A percentile compares a stretch with the other conserved stretches of the same genome.
phyloP scores from a whole-genome alignment of 2,888 invertebrate species.

The Lissonota sp. region DNA sequence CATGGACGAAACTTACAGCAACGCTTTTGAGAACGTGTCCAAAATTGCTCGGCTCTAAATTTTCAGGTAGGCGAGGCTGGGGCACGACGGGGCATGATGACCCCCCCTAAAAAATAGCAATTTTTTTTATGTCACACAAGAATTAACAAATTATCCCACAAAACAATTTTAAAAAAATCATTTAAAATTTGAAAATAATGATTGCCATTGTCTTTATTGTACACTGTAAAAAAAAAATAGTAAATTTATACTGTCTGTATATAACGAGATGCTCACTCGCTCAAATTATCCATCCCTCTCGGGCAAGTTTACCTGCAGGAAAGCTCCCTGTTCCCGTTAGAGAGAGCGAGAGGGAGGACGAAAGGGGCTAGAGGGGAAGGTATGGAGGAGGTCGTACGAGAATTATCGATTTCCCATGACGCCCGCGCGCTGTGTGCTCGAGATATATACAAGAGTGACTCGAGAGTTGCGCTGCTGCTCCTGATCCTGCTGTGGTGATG shows the following conservation, averaged over 20 bases:
- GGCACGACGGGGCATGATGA: no score
- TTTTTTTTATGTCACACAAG: no score
- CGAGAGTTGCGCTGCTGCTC: conserved; percentile 35
- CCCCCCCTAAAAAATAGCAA: no score
- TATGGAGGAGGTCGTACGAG: conserved; percentile 57
- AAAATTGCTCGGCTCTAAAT: no score
- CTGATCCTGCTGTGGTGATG: conserved; percentile 39
- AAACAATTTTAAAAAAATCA: no score
- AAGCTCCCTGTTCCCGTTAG: conserved; percentile 56
- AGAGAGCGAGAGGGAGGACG: not conserved
- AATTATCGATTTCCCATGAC: conserved; percentile 65
- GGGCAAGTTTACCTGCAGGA: conserved; percentile 55
- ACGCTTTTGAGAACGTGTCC: no score
- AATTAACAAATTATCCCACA: no score
- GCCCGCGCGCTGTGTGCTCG: conserved; percentile 65
- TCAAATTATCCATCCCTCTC: conserved; percentile 57
- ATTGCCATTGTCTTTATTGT: no score
- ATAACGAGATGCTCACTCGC: conserved; percentile 53
- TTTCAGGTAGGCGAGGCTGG: no score
- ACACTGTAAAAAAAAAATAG: conserved; percentile 1
- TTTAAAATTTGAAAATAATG: no score
- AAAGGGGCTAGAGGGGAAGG: not conserved
- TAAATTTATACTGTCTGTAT: conserved; percentile 40
- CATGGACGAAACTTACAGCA: no score
- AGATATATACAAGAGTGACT: conserved; percentile 52